Evolutionary conservation across 2,797 vertebrate genomes (phyloP).

Genomic region (Eulemur albifrons): DNA sequence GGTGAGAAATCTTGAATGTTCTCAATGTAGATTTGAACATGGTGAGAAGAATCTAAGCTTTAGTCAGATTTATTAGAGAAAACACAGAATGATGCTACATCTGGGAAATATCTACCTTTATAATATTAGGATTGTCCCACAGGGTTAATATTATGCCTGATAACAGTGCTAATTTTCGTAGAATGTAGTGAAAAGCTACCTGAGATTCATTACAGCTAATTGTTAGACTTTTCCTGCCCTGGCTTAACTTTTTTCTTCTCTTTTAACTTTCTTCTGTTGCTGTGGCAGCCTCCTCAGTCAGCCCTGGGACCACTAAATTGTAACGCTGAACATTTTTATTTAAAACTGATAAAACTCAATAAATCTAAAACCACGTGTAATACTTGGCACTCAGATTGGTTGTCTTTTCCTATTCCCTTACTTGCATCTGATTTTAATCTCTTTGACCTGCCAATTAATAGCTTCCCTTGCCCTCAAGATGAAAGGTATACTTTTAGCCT

Average conservation of each 20-base stretch:
- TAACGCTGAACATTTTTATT: neutral
- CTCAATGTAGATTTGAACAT: neutral
- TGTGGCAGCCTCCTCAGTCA: neutral
- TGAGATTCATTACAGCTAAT: neutral
- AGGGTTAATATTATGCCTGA: neutral
- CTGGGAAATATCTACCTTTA: neutral
- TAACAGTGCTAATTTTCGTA: conserved; percentile 8
- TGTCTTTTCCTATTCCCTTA: neutral
- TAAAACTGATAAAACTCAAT: neutral
- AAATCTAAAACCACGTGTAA: conserved; percentile 39
- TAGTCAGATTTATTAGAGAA: conserved; percentile 20
- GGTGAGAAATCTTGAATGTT: conserved; percentile 6
- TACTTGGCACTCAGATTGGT: neutral
- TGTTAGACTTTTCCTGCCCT: neutral
- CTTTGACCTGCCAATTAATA: conserved; percentile 2
- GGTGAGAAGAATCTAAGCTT: neutral
- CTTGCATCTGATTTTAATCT: conserved; percentile 34
- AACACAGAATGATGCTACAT: neutral
- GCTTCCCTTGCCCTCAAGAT: neutral
- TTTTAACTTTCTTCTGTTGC: neutral
- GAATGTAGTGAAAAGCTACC: neutral
- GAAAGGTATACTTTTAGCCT: neutral
- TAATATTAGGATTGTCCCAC: neutral
- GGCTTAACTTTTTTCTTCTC: neutral
- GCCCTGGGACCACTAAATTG: neutral